These are phyloP conservation scores for Sarcoramphus papa DNA, from an alignment of 2,797 vertebrate species.

Conservation along the genomic window DNA sequence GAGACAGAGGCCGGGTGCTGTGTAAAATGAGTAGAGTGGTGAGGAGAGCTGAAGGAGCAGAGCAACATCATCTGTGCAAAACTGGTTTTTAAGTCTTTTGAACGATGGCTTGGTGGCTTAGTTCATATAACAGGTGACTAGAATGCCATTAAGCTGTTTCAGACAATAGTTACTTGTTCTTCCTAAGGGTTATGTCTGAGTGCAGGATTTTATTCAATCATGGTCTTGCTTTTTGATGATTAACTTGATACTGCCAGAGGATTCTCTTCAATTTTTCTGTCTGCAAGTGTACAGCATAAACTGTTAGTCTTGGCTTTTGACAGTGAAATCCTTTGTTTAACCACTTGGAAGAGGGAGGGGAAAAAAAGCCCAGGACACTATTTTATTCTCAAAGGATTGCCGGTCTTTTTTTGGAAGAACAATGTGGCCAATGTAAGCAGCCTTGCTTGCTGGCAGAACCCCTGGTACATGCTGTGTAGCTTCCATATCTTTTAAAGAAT, in stretches of 20 bases:
- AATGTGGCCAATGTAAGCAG: not conserved
- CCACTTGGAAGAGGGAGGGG: not conserved
- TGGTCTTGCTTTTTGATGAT: not conserved
- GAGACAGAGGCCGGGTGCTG: not conserved
- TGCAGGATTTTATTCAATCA: not conserved
- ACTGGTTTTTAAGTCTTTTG: not conserved
- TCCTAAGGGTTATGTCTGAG: not conserved
- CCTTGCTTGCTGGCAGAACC: not conserved
- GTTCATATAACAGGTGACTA: not conserved
- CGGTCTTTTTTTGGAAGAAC: not conserved
- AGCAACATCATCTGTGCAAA: not conserved
- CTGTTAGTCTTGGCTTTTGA: not conserved
- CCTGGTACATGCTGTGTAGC: not conserved
- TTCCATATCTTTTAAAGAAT: not conserved
- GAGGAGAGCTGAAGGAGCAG: not conserved
- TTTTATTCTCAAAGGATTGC: not conserved
- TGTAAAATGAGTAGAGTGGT: not conserved
- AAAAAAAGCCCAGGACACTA: not conserved
- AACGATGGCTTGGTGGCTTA: not conserved
- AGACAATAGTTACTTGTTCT: not conserved
- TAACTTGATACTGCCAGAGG: not conserved
- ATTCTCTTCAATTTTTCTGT: not conserved
- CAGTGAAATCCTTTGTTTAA: constrained; percentile 21
- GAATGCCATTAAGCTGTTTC: not conserved
- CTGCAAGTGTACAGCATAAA: not conserved